phyloP scores from a whole-genome alignment of 2,888 invertebrate genomes.

The Callyntrura guangdongensis region DNA sequence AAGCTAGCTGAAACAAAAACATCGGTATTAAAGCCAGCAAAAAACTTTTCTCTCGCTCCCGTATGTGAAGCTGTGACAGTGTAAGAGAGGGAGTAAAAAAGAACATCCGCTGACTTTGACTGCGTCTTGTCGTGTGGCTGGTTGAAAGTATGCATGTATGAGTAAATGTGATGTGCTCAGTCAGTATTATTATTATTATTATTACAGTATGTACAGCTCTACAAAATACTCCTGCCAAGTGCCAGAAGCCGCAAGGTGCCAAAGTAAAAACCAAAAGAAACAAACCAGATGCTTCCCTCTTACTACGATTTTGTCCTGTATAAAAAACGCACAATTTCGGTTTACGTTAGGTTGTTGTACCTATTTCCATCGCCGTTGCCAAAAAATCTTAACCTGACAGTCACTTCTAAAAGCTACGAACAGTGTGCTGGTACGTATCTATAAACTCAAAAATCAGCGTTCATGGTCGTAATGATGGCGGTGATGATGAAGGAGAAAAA shows the following conservation, averaged over 20 bases:
- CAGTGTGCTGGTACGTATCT: too few relatives aligned
- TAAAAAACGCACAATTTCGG: conserved; percentile 25
- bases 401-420: too few relatives aligned
- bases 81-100: too few relatives aligned
- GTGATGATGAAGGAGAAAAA: neutral
- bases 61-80: too few relatives aligned
- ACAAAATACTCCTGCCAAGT: conserved; percentile 44
- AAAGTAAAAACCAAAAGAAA: conserved; percentile 59
- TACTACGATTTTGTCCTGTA: conserved; percentile 51
- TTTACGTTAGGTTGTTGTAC: too few relatives aligned
- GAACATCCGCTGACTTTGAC: too few relatives aligned
- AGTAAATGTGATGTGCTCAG: neutral
- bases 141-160: conserved; percentile 3
- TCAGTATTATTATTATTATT: conserved; percentile 11
- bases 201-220: conserved; percentile 22
- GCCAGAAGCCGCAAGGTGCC: conserved; percentile 74
- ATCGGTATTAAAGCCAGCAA: too few relatives aligned
- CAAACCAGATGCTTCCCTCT: conserved; percentile 68
- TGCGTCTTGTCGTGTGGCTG: too few relatives aligned
- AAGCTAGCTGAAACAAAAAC: too few relatives aligned
- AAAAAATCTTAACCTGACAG: conserved; percentile 38
- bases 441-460: too few relatives aligned
- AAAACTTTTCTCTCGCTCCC: too few relatives aligned
- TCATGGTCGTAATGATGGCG: neutral
- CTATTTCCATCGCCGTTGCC: conserved; percentile 38